Base-by-base conservation (phyloP, 2,888 invertebrate genomes). In the Stenodema calcarata region DNA sequence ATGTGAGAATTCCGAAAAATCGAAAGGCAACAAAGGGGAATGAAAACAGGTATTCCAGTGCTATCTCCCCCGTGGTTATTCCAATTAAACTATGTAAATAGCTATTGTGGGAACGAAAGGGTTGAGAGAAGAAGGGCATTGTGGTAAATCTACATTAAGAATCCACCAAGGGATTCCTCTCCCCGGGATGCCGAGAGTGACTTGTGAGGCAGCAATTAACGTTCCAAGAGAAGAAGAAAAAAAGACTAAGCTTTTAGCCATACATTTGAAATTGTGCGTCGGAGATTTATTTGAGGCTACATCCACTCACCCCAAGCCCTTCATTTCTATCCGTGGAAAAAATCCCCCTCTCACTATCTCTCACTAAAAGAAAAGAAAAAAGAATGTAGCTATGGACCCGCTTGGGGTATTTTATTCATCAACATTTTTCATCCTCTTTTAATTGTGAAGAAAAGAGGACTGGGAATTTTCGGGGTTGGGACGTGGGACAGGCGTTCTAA, bases 341-440 rank as follows among this genome's bases (percentile, higher is more conserved):
- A 35, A 35, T 4, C 35, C 27, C 70, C 42, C 42, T 14, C 18
- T 42, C 30, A 3, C 50, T 30, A 28, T 80, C 35, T 54, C 80
- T 30, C 47, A 12, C 16, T 47, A 18, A 28, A 47, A 23, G 42
- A 18, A 18, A 18, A 18, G 18, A 18, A 18, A 18, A 9, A 18
- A 23, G 18, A 23, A 62, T 23, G 47, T 2, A 47, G 47, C 62
- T 9, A 78, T 44, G 78, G 78, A 54, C 54, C 80, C 80, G 28
- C 28, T 41, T 27, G 69, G 82, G 70, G 69, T 82, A 70, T 82
- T 82, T 82, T 82, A 82, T 82, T 82, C 82, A 82, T 82, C 82
- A 82, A 82, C 82, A 82, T 82, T 82, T 82, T 70, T 82, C 82
- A 82, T 82, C 69, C 82, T 30, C 82, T 82, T 82, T 82, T 69